These are phyloP conservation scores for Meloidogyne floridensis DNA, from an alignment of 1,140 invertebrate species.

Conservation along the genomic window DNA sequence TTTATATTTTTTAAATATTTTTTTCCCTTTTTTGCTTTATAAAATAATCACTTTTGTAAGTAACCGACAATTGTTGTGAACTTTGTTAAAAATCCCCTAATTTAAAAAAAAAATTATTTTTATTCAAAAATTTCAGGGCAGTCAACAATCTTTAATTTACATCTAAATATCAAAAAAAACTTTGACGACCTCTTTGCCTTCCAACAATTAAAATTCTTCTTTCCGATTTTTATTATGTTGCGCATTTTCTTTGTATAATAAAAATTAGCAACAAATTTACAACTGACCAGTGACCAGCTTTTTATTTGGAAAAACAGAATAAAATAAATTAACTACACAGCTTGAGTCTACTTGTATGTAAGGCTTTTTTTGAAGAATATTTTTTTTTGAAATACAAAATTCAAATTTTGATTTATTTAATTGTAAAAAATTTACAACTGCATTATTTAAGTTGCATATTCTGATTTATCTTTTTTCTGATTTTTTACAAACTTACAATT, in stretches of 20 bases:
- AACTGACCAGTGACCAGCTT: neutral
- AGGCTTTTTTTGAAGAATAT: neutral
- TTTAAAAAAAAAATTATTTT: neutral
- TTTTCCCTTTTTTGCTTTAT: too few relatives aligned
- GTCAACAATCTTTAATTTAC: neutral
- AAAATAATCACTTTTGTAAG: too few relatives aligned
- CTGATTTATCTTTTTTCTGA: too few relatives aligned
- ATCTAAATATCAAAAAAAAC: too few relatives aligned
- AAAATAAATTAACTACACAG: conserved; percentile 3
- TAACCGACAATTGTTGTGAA: too few relatives aligned
- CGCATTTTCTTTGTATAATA: neutral
- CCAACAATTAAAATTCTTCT: neutral
- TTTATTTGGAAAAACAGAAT: neutral
- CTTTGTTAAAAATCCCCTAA: too few relatives aligned
- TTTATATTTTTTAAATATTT: too few relatives aligned
- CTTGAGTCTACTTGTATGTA: neutral
- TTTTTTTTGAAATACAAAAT: neutral
- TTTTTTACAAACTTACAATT: too few relatives aligned
- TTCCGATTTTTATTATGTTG: neutral
- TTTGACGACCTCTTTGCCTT: neutral
- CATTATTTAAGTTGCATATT: too few relatives aligned
- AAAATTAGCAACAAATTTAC: neutral
- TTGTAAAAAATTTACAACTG: too few relatives aligned
- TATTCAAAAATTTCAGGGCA: neutral
- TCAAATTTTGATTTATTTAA: neutral